Base-by-base conservation (phyloP, 1,140 invertebrate species). In the Ylistrum balloti region DNA sequence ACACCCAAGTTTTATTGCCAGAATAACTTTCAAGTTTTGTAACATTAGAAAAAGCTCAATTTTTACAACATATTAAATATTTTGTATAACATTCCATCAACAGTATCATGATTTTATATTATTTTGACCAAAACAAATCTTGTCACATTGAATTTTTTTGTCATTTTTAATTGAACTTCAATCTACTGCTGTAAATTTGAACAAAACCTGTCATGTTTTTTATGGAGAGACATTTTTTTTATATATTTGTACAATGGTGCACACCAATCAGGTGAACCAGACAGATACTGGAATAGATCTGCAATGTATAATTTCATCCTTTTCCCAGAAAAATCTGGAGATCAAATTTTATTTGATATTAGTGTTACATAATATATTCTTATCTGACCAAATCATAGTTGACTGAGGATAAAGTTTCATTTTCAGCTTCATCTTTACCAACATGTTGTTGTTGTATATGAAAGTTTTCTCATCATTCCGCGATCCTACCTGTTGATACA, bases 201-300 rank as follows among this genome's bases (percentile, higher is more conserved):
- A 74, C 56, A 74, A 74, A 74, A 74, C 56, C 56, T 74, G 56
- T 74, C n/a, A 5, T 74, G 56, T 74, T 74, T 74, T 74, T n/a
- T n/a, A 28, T 17, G 3, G 41, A 74, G n/a, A 74, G n/a, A 28
- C 0, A 74, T 74, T n/a, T 74, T 74, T 28, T 74, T 74, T 74
- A 45, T 74, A 74, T 74, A 74, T 74, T 74, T 74, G 56, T 74
- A 74, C 28, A 74, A n/a, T n/a, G 28, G n/a, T 7, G 5, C n/a
- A 74, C 22, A n/a, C 56, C 5, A 74, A 74, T 74, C n/a, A 2
- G 56, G 35, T 38, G n/a, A n/a, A n/a, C n/a, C 35, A 74, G n/a
- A 74, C 56, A 74, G 56, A n/a, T 74, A 74, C 28, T 17, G 17
- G n/a, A 74, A 28, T 28, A 20, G 45, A 74, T 74, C 56, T 45